Conservation (phyloP, 2,797 vertebrate species). For the Acrossocheilus wenchowensis region DNA sequence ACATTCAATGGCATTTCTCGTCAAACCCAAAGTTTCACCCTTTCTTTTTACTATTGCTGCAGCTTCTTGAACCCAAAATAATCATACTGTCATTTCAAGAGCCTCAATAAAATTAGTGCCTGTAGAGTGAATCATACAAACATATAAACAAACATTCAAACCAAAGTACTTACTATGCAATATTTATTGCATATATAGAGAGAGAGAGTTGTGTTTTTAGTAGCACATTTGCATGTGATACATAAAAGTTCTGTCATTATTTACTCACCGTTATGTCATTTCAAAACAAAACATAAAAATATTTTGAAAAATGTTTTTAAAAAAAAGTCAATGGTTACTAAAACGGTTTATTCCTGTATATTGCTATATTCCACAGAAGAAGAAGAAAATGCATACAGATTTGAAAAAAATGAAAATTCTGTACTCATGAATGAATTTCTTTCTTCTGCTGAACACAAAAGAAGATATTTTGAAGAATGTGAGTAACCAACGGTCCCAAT, state of each 20-base stretch:
- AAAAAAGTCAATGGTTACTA: background rate
- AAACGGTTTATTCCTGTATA: background rate
- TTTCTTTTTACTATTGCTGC: background rate
- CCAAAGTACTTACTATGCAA: background rate
- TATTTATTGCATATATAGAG: background rate
- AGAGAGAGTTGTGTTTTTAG: background rate
- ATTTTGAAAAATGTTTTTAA: background rate
- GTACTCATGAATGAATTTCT: background rate
- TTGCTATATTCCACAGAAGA: background rate
- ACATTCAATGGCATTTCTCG: background rate
- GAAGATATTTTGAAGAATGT: background rate
- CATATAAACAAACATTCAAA: background rate
- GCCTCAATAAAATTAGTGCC: background rate
- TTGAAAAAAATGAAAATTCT: background rate
- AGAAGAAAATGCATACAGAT: background rate
- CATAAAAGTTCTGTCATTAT: background rate
- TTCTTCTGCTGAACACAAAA: background rate
- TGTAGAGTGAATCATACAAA: background rate
- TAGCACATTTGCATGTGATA: background rate
- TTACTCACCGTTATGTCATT: background rate
- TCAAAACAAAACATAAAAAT: background rate
- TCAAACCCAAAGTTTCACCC: background rate
- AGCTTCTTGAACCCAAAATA: background rate
- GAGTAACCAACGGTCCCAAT: background rate
- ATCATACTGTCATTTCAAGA: conserved; percentile 19